Evolutionary conservation across 64 coral and sea anemone species (phyloP).

Genomic region (Orbicella faveolata): DNA sequence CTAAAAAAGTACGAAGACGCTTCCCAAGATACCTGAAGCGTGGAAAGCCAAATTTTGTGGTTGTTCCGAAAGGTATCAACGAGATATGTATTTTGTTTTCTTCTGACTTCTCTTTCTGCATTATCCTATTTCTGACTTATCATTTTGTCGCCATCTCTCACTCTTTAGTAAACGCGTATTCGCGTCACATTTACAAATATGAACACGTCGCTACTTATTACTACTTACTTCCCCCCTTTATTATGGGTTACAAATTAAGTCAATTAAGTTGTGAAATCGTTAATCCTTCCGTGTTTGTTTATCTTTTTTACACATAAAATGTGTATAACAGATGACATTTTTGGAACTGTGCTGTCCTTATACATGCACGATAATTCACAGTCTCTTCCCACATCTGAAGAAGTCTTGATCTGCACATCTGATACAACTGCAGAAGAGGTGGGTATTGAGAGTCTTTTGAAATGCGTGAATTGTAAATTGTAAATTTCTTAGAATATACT

Average conservation of each 20-base stretch:
- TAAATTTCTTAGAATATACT: too few species aligned
- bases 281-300: neutral
- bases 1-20: neutral
- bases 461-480: too few species aligned
- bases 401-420: conserved; percentile 51
- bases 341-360: conserved; percentile 39
- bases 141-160: neutral
- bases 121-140: too few species aligned
- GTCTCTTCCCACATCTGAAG: conserved; percentile 21
- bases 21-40: conserved; percentile 15
- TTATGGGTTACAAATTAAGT: neutral
- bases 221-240: neutral
- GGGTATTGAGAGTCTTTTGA: too few species aligned
- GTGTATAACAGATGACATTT: conserved; percentile 21
- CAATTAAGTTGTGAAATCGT: neutral
- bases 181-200: neutral
- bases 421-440: conserved; percentile 49
- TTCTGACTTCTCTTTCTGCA: neutral
- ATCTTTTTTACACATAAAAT: neutral
- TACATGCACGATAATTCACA: conserved; percentile 39
- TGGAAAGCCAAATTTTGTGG: conserved; percentile 50
- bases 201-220: neutral
- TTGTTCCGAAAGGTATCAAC: conserved; percentile 43
- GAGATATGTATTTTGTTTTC: neutral
- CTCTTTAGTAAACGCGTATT: neutral